phyloP scores from a whole-genome alignment of 53 echinoderm and acorn worm species.

The Arbacia lixula region DNA sequence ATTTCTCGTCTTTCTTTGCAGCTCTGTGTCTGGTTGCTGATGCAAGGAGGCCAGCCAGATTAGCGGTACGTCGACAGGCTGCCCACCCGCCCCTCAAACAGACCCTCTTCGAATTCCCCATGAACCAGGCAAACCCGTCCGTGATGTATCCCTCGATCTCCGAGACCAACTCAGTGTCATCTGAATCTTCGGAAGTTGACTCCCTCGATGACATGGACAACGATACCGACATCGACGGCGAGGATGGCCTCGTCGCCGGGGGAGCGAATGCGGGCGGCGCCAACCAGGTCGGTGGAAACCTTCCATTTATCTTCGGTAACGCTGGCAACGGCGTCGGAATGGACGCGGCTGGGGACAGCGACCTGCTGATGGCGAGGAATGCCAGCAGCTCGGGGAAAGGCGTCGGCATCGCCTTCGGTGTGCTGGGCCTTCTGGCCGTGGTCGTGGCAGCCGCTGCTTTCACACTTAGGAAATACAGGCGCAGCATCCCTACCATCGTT shows the following conservation, averaged over 20 bases:
- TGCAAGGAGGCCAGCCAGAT: neutral
- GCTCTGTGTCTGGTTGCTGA: neutral
- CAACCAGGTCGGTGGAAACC: neutral
- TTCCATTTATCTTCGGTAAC: neutral
- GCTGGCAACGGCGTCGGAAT: neutral
- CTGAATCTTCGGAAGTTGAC: neutral
- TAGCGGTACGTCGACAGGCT: neutral
- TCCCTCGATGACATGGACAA: slow-evolving; percentile 12
- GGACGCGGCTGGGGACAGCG: neutral
- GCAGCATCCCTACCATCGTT: slow-evolving; percentile 10
- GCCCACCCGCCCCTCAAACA: slow-evolving; percentile 8
- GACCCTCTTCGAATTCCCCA: neutral
- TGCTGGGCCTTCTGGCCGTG: neutral
- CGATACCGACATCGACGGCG: neutral
- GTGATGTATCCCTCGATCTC: neutral
- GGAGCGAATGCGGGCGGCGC: neutral
- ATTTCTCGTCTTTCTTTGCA: neutral
- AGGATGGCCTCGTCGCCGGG: neutral
- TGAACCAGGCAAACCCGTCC: neutral
- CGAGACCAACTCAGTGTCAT: neutral
- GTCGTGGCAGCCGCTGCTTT: neutral
- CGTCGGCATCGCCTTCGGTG: slow-evolving; percentile 18
- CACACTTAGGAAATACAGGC: slow-evolving; percentile 5
- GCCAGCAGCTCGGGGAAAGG: neutral
- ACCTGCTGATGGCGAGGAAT: neutral